Conservation (phyloP, 2,797 vertebrate genomes). For the Schizothorax lantsangensis region DNA sequence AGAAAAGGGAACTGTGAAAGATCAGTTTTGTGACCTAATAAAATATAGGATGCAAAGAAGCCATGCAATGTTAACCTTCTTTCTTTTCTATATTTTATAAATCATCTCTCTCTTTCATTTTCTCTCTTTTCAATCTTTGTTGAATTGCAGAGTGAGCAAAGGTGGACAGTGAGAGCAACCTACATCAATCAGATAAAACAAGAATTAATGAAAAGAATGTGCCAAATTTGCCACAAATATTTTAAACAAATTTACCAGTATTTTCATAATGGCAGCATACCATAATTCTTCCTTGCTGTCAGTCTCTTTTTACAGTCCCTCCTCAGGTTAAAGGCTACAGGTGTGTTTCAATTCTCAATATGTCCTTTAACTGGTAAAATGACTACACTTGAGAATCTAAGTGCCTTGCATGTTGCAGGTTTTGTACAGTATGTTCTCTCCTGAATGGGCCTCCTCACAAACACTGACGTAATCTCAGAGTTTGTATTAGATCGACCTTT, state of each 20-base stretch:
- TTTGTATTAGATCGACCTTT: slow-evolving; percentile 55
- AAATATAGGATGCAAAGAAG: neutral
- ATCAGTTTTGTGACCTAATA: neutral
- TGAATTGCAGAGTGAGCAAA: neutral
- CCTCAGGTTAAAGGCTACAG: slow-evolving; percentile 42
- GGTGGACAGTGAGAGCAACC: neutral
- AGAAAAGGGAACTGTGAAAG: neutral
- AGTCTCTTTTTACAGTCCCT: neutral
- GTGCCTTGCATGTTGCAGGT: neutral
- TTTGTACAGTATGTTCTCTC: slow-evolving; percentile 42
- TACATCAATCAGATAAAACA: neutral
- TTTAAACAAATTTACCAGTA: neutral
- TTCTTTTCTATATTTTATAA: neutral
- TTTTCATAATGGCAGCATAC: neutral
- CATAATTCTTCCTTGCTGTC: neutral
- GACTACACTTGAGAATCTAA: neutral
- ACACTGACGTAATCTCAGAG: slow-evolving; percentile 45
- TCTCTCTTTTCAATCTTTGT: neutral
- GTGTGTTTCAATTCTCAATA: slow-evolving; percentile 14
- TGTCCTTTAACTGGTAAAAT: slow-evolving; percentile 20
- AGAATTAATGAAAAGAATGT: neutral
- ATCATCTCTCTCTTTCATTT: neutral
- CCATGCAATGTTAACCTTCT: neutral
- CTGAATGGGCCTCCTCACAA: slow-evolving; percentile 46
- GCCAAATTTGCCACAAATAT: neutral